Evolutionary conservation across 1,140 invertebrate species (phyloP).

Genomic region (Augochlora pura): DNA sequence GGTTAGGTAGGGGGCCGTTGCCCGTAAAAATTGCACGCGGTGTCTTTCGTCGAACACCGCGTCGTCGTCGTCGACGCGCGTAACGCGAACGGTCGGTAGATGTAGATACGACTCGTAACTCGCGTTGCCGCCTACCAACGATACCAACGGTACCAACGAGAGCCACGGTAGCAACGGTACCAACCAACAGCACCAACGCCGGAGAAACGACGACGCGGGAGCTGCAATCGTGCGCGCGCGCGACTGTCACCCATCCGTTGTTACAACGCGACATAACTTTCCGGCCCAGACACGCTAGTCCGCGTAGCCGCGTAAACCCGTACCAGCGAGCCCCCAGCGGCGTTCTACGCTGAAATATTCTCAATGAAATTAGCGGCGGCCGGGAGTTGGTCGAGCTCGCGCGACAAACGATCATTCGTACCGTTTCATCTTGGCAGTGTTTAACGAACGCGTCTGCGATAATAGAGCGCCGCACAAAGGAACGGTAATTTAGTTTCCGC

Average conservation of each 20-base stretch:
- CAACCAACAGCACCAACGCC: conserved; percentile 1
- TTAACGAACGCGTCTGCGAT: conserved; percentile 5
- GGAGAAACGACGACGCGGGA: conserved; percentile 24
- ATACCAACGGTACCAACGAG: too few relatives aligned
- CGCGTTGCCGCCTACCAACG: conserved; percentile 22
- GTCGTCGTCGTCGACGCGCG: too few relatives aligned
- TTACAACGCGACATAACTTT: conserved; percentile 51
- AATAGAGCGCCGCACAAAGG: neutral
- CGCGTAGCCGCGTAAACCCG: neutral
- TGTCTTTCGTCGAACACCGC: too few relatives aligned
- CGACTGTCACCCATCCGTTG: conserved; percentile 31
- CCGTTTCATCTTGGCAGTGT: conserved; percentile 14
- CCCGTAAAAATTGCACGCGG: too few relatives aligned
- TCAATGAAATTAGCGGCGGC: conserved; percentile 48
- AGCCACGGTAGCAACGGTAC: too few relatives aligned
- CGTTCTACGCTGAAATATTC: conserved; percentile 11
- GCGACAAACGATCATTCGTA: conserved; percentile 42
- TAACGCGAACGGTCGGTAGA: neutral
- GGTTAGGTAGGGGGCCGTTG: too few relatives aligned
- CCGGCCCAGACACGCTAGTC: conserved; percentile 39
- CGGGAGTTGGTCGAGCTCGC: conserved; percentile 30
- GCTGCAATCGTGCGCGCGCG: conserved; percentile 45
- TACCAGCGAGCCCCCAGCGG: neutral
- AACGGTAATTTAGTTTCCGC: neutral
- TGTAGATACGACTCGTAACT: conserved; percentile 38